Evolutionary conservation across 2,888 invertebrate genomes (phyloP).

Genomic region (Calameuta idolon): DNA sequence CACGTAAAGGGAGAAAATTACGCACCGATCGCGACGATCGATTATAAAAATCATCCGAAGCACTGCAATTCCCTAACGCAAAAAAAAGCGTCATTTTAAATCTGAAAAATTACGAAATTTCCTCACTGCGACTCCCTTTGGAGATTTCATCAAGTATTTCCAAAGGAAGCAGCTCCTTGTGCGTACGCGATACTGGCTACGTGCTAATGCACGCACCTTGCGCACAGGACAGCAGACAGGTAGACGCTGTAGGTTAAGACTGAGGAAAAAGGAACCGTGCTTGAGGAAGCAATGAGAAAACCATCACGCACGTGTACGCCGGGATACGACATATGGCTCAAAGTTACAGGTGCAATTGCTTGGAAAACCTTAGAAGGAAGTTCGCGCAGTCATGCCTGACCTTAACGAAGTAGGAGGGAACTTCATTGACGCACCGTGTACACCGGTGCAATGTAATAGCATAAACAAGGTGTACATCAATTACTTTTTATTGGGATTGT

Average conservation of each 20-base stretch:
- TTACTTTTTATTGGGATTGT: neutral
- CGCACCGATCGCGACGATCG: no score
- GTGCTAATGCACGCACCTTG: slow-evolving; percentile 8
- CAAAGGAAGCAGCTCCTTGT: neutral
- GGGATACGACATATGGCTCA: slow-evolving; percentile 41
- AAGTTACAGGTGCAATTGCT: slow-evolving; percentile 52
- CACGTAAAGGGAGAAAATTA: no score
- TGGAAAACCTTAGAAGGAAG: slow-evolving; percentile 48
- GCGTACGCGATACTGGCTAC: neutral
- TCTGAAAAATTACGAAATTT: neutral
- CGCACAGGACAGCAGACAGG: slow-evolving; percentile 8
- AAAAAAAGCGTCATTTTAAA: neutral
- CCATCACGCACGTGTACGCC: slow-evolving; percentile 11
- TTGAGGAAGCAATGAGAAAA: slow-evolving; percentile 38
- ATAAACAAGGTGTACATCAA: neutral
- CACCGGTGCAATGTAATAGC: neutral
- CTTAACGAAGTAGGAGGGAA: slow-evolving; percentile 8
- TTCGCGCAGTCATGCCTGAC: slow-evolving; percentile 36
- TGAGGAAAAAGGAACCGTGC: slow-evolving; percentile 43
- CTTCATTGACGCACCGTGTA: neutral
- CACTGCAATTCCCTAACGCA: neutral
- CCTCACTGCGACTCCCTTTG: neutral
- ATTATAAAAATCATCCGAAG: neutral
- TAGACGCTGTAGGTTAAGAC: slow-evolving; percentile 9
- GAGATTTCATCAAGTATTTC: neutral